Conservation (phyloP, 2,888 invertebrate species). For the Calameuta filiformis region DNA sequence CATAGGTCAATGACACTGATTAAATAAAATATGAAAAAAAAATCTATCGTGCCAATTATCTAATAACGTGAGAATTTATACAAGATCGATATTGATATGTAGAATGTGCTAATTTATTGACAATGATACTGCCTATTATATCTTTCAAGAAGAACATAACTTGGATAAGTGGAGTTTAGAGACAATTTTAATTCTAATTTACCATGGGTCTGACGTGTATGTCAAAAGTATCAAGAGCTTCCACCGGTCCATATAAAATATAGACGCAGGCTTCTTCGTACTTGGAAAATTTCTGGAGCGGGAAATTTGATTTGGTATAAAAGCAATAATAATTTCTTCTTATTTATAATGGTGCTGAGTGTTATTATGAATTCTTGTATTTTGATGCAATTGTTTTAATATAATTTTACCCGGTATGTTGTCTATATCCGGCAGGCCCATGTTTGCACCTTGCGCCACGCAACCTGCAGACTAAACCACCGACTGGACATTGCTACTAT, state of each 20-base stretch:
- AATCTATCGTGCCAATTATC: not conserved
- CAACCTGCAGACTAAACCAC: conserved; percentile 52
- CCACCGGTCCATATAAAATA: not conserved
- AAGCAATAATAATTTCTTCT: not conserved
- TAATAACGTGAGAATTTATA: not conserved
- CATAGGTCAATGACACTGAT: not conserved
- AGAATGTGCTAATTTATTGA: not conserved
- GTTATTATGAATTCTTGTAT: not conserved
- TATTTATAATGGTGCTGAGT: not conserved
- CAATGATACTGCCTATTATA: not conserved
- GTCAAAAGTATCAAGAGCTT: not conserved
- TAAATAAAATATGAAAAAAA: not conserved
- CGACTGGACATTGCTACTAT: conserved; percentile 38
- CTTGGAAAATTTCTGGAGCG: not conserved
- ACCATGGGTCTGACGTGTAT: not conserved
- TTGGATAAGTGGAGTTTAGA: too few relatives aligned
- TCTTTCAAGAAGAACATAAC: not conserved
- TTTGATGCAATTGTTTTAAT: not conserved
- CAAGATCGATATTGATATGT: not conserved
- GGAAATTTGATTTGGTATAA: not conserved
- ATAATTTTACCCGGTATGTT: conserved; percentile 55
- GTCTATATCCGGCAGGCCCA: conserved; percentile 57
- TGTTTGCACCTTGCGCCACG: conserved; percentile 51
- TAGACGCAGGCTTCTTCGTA: not conserved
- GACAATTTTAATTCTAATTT: not conserved